Base-by-base conservation (phyloP, 2,113 vertebrate genomes). In the Poecile atricapillus region DNA sequence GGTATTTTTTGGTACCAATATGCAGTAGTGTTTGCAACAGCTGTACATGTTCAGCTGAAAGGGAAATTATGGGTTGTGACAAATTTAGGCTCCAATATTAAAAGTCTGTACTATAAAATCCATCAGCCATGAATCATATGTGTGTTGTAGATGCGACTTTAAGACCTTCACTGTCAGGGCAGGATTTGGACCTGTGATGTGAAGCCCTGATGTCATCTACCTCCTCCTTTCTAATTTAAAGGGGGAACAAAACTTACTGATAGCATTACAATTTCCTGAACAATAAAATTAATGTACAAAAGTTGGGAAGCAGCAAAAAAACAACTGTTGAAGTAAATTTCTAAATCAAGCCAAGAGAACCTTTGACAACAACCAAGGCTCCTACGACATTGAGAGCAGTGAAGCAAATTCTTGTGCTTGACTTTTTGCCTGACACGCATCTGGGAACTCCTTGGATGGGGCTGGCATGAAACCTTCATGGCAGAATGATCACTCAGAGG, bases 41-140 rank as follows among this genome's bases (percentile, higher is more conserved):
- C 93, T 93, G 67, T 39, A 91, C 21, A 12, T 3, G 21, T 80
- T 70, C 89, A 83, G n/a, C 91, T 80, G 79, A 93, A 93, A 93
- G 59, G 43, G 78, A 95, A 95, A 82, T 69, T 0, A 62, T 30
- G 41, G 25, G 23, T 84, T 88, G 75, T 70, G 64, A 81, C 10
- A 83, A 86, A 77, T 59, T 33, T n/a, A 58, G 20, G 30, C 78
- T 84, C 46, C 70, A 33, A 8, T 91, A 76, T 65, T 76, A 73
- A 47, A 87, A 83, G 15, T 30, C 44, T 59, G 63, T 78, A 60
- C 53, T 53, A 43, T 44, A 77, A 87, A 47, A 85, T 35, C 58
- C 33, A 69, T 35, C 44, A 60, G 62, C 35, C 27, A 55, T 3
- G 2, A 91, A 60, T 41, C 15, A 14, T 2, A 13, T 2, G 44